Base-by-base conservation (phyloP, 2,888 invertebrate genomes). In the Hermaeophaga mercurialis region DNA sequence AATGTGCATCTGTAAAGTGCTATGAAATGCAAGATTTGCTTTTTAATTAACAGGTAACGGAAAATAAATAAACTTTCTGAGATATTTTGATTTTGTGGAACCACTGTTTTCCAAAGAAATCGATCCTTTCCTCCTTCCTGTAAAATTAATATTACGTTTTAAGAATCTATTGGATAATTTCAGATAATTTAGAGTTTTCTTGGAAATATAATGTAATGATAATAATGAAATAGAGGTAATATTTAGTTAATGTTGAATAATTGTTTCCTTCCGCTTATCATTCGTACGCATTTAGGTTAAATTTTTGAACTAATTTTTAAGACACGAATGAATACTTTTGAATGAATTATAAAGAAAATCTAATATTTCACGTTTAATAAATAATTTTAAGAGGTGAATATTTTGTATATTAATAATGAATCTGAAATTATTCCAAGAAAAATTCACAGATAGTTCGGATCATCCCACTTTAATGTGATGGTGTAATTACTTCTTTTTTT, bases 1-100 rank as follows among this genome's bases (percentile, higher is more conserved):
- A 66, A 64, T 64, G 63, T 39, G 44, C 26, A 17, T 31, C 34
- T 2, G 9, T 61, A 49, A 56, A 54, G 43, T 56, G 56, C 63
- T 50, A 59, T 61, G 58, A 54, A 55, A 56, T 52, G 43, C 47
- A 44, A 55, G 47, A 43, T 22, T 41, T 41, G 52, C 52, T 47
- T 31, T 24, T 43, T 39, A 44, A 34, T 28, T 17, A 28, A 12
- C 56, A 64, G 64, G 64, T 64, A 62, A 46, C 2, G 17, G 17
- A 45, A 38, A 12, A 15, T 44, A 6, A 9, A 11, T 44, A 3
- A 1, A 6, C 24, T 36, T 36, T 31, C 24, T n/a, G 12, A 12
- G 17, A 15, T 41, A 19, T 50, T 11, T 17, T 41, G 31, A 14
- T 26, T 17, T 47, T 12, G 33, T 47, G 34, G 11, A 47, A 47